Evolutionary conservation across 53 echinoderm and acorn worm genomes (phyloP), one percentile per base, ranked within the genome.

Genomic region (Temnopleurus reevesii): DNA sequence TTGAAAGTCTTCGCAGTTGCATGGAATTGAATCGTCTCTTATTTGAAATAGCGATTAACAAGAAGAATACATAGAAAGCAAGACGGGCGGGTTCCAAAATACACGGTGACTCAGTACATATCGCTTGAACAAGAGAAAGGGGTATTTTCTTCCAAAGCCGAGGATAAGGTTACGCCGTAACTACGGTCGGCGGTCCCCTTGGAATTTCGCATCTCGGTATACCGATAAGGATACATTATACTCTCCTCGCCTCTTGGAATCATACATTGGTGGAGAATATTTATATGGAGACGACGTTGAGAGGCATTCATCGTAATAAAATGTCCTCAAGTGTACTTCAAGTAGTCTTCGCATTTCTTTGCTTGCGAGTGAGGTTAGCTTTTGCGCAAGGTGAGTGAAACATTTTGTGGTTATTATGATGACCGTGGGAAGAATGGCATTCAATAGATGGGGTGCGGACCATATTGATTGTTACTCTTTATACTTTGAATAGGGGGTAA

Each of bases 1-100:
- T 71, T 71, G n/a, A 71, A 71, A 19, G n/a, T 43, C 41, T 71
- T 64, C 33, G 15, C 43, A 71, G 71, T 71, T 71, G 71, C 5
- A 4, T 23, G 71, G 43, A 71, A 34, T 36, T 8, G 41, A 8
- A 71, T n/a, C 8, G 6, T 71, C 4, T 71, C 38, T n/a, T 71
- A 71, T 71, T 71, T 71, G 71, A 71, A 66, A 43, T 18, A 71
- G 43, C 43, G 43, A 71, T 71, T 71, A n/a, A 6, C 36, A 3
- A 38, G 38, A 5, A 1, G 38, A 66, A 13, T n/a, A 5, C 71
- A 66, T 19, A 12, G n/a, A n/a, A n/a, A n/a, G n/a, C n/a, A n/a
- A n/a, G n/a, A n/a, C 71, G 71, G 23, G 18, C 19, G 65, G 65
- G 36, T 65, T 23, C 56, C 21, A 31, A 63, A 63, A 63, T 31